Base-by-base conservation (phyloP, 2,797 vertebrate genomes). In the Neosalanx taihuensis region DNA sequence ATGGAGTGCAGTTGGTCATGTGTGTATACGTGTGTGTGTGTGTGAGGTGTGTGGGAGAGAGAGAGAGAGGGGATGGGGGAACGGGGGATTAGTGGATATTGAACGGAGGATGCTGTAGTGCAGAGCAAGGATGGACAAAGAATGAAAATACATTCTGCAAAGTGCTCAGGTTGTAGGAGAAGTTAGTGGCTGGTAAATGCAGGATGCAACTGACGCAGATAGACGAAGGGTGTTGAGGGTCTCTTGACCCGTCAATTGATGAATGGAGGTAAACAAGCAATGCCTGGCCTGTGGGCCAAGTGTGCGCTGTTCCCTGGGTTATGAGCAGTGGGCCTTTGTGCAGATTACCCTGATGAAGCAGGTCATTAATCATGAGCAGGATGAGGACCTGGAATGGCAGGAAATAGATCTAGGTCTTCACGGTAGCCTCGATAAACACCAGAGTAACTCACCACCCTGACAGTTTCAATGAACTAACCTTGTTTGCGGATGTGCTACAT, bases 281-380 rank as follows among this genome's bases (percentile, higher is more conserved):
- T 73, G 77, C 78, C 75, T 76, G 51, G 51, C 51, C 15, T 37
- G 67, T 60, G 70, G 72, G 78, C 69, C 81, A 61, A 51, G 75
- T 68, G 18, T 62, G 77, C 79, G 76, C 71, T 78, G 10, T 81
- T 80, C 79, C 77, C 74, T 72, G 61, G 76, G 88, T 89, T 85
- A 89, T 58, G 83, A 85, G 84, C 85, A 81, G 72, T 83, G 82
- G 82, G 76, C 74, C 75, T 79, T 84, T 67, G 65, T 68, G 75
- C 78, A 84, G 83, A 86, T 85, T 83, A 83, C 81, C 79, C 74
- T 82, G 81, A 87, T 83, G 83, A 85, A 78, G 73, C 31, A 3
- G 68, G 53, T 81, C 84, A 87, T 89, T 89, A 85, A 89, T 89
- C 79, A 59, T 20, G 35, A 67, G 79, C 49, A 79, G 58, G 77